Evolutionary conservation across 2,797 vertebrate genomes (phyloP), one percentile per base, ranked within the genome.

Genomic region (Gambusia yucatana): DNA sequence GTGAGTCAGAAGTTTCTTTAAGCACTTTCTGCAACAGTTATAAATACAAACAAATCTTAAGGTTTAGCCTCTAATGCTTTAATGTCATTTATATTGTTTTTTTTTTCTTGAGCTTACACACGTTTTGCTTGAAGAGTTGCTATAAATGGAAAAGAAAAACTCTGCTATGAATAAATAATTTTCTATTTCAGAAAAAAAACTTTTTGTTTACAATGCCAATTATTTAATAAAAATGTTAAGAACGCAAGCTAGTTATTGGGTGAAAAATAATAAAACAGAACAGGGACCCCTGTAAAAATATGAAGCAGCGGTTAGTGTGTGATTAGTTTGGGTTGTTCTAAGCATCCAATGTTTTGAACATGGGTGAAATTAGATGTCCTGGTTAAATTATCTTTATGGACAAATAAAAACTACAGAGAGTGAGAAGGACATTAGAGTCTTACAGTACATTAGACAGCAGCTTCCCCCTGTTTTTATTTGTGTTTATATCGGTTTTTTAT

Each of bases 401-500:
- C 25, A 67, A 67, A 22, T 65, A 65, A 65, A 3, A 36, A n/a
- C 30, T 63, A 36, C 16, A 65, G 30, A 65, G 61, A 39, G 59
- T 8, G 30, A 33, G 30, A 63, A 30, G 14, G 57, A 14, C 57
- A 33, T 33, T 61, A 82, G 73, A 82, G 44, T 82, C 39, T 77
- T 82, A 30, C 55, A 59, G 55, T 63, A 48, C 79, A 73, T 82
- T 87, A 81, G 85, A 86, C 85, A 83, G 46, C 71, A 75, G 77
- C 82, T 78, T 75, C 76, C 77, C 71, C 3, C 28, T 61, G 52
- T 71, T 73, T 79, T 82, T 89, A 25, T 39, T 22, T 67, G 78
- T 82, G 79, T 77, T 75, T 4, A 0, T 82, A 85, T 90, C 73
- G 82, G 90, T 92, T 84, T 59, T 20, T 72, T 72, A 55, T 82